Percentiles rank a stretch among this genome's conserved stretches.
phyloP scores from a whole-genome alignment of 2,888 invertebrate genomes.

The Torymus aiolomorphi region DNA sequence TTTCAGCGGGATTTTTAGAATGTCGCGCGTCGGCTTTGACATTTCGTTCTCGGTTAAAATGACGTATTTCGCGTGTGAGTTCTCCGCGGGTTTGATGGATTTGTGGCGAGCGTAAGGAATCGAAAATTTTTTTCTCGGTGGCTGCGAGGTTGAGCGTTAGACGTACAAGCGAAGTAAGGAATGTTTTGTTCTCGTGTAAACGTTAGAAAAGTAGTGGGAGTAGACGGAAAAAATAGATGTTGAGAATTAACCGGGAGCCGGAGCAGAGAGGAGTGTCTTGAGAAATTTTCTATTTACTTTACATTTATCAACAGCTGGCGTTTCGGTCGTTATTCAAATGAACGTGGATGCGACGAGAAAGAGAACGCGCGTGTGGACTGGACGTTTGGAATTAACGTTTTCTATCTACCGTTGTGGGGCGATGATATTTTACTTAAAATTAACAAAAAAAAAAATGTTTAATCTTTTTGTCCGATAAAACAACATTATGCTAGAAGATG shows the following conservation, averaged over 20 bases:
- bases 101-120: no score
- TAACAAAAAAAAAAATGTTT: background rate
- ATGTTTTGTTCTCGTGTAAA: background rate
- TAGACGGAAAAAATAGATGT: background rate
- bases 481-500: no score
- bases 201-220: background rate
- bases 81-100: background rate
- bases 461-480: no score
- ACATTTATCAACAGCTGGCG: slow-evolving; percentile 38
- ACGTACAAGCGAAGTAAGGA: background rate
- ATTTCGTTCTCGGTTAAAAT: slow-evolving; percentile 24
- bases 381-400: slow-evolving; percentile 5
- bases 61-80: slow-evolving; percentile 15
- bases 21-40: slow-evolving; percentile 40
- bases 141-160: background rate
- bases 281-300: slow-evolving; percentile 42
- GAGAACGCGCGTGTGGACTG: background rate
- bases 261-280: background rate
- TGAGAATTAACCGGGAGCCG: background rate
- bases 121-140: no score
- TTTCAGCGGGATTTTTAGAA: slow-evolving; percentile 36
- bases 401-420: background rate
- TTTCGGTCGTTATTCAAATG: slow-evolving; percentile 33
- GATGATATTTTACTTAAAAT: slow-evolving; percentile 6
- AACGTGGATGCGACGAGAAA: background rate